phyloP scores from a whole-genome alignment of 2,888 invertebrate species.

The Melipona beecheii region DNA sequence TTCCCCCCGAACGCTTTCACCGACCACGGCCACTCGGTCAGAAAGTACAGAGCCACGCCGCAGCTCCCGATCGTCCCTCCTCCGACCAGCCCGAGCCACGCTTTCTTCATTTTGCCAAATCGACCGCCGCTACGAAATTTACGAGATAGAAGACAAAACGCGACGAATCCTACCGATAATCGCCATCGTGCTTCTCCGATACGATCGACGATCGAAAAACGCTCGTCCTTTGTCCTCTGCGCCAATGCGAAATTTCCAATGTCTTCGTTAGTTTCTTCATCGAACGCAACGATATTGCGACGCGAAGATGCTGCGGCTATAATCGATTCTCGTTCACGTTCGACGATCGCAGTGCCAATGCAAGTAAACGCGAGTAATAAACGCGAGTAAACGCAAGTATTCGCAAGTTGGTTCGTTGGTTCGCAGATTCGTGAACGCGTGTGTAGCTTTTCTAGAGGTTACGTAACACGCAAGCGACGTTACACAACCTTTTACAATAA shows the following conservation, averaged over 20 bases:
- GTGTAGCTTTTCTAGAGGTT: slow-evolving; percentile 46
- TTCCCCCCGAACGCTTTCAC: slow-evolving; percentile 90
- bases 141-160: background rate
- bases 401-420: background rate
- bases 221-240: background rate
- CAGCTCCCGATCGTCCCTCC: slow-evolving; percentile 60
- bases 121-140: background rate
- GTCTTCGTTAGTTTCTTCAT: too few relatives aligned
- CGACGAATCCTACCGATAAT: background rate
- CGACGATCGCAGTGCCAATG: background rate
- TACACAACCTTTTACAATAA: slow-evolving; percentile 79
- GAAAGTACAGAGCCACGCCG: slow-evolving; percentile 69
- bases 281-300: background rate
- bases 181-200: slow-evolving; percentile 8
- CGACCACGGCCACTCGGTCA: slow-evolving; percentile 90
- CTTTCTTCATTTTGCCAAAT: background rate
- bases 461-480: slow-evolving; percentile 60
- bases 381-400: background rate
- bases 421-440: slow-evolving; percentile 18
- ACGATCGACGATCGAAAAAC: background rate
- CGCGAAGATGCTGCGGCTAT: background rate
- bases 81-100: slow-evolving; percentile 9
- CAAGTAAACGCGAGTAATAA: too few relatives aligned
- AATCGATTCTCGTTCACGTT: background rate
- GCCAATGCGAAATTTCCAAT: too few relatives aligned